Evolutionary conservation across 2,888 invertebrate genomes (phyloP), one percentile per base, ranked within the genome.

Genomic region (Meta bourneti): DNA sequence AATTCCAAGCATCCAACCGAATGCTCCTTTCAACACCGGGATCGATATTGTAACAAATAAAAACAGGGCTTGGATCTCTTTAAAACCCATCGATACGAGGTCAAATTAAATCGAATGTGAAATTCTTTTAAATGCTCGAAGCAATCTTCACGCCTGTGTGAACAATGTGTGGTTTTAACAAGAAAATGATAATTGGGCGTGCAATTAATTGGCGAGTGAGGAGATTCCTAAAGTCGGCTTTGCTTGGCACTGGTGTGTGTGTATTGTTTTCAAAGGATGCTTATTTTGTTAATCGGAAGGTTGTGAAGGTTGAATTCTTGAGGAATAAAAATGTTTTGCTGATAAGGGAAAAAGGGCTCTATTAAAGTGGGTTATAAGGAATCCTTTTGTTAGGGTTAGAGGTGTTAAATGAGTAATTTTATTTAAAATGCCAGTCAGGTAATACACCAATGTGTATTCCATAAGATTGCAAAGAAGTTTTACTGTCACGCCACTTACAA

Each of bases 41-140:
- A 85, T 85, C 85, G 61, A 85, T 85, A 85, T n/a, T 78, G 69
- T 69, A 20, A 20, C 69, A 85, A 78, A 85, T 78, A 78, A 85
- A 85, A 69, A 61, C 61, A 61, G 69, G n/a, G 19, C 6, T 7
- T 9, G 70, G 61, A 69, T 77, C 49, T 19, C 85, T 85, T 85
- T 74, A 77, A 69, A 77, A 61, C 54, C 69, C 78, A 70, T 8
- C 70, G 70, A 80, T 52, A 52, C 61, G 79, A 80, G 72, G 72
- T 49, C 54, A 74, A 87, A 88, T 88, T 88, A 88, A 88, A 80
- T 88, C 87, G 80, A 54, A 80, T 80, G 87, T 71, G 74, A 88
- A 88, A 88, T 80, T 88, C 71, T 80, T 80, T 80, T 80, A 72
- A 80, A 74, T 80, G 80, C 72, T 70, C 61, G 72, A 72, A 80